Evolutionary conservation across 2,888 invertebrate species (phyloP).

Genomic region (Agriotes lineatus): DNA sequence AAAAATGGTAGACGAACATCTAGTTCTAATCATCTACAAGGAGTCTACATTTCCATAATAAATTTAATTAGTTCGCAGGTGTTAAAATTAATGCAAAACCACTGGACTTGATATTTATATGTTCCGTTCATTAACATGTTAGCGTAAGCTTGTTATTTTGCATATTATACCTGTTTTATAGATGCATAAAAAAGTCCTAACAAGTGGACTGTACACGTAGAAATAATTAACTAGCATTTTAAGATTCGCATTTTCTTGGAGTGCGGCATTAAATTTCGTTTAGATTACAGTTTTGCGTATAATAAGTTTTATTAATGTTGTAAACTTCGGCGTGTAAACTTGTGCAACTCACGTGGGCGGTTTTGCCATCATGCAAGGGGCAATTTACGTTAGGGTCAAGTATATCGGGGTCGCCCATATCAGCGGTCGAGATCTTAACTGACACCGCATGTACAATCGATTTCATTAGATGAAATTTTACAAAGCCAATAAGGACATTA

Average conservation of each 20-base stretch:
- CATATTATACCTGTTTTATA: background rate
- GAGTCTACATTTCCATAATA: background rate
- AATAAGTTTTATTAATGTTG: slow-evolving; percentile 34
- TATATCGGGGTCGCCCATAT: slow-evolving; percentile 58
- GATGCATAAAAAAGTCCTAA: background rate
- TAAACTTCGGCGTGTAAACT: slow-evolving; percentile 39
- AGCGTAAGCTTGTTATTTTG: slow-evolving; percentile 3
- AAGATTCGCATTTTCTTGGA: too few relatives aligned
- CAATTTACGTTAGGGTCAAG: slow-evolving; percentile 60
- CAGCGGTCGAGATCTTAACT: slow-evolving; percentile 61
- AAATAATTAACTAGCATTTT: too few relatives aligned
- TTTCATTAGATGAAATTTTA: slow-evolving; percentile 58
- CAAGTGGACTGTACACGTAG: background rate
- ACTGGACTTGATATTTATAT: slow-evolving; percentile 4
- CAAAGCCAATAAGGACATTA: slow-evolving; percentile 44
- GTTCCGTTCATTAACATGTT: slow-evolving; percentile 6
- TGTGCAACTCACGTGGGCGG: slow-evolving; percentile 42
- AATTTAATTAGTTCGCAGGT: slow-evolving; percentile 16
- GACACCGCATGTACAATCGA: slow-evolving; percentile 60
- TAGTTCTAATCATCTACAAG: background rate
- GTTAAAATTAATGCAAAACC: slow-evolving; percentile 9
- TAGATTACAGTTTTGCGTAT: slow-evolving; percentile 16
- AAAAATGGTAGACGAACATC: background rate
- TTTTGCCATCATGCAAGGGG: slow-evolving; percentile 49
- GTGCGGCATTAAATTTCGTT: background rate